Base-by-base conservation (phyloP, 2,797 vertebrate species). In the Peromyscus melanophrys region DNA sequence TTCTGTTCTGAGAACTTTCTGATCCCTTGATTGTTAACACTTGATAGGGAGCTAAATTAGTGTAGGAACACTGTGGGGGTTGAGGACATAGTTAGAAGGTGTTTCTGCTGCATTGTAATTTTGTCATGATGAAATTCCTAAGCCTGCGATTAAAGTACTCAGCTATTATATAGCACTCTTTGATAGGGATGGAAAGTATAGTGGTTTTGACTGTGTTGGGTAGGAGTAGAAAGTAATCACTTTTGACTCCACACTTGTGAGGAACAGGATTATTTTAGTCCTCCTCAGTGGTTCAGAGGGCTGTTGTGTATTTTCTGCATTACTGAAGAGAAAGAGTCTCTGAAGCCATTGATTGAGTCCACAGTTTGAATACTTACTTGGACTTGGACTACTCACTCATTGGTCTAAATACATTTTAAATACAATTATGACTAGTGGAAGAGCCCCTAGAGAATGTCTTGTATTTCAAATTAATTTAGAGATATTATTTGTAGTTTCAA, bases 321-420 rank as follows among this genome's bases (percentile, higher is more conserved):
- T 92, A 46, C 95, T 82, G 65, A 93, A 96, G 73, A 89, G 57
- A 85, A 96, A 76, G 59, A 96, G 63, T 96, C 57, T 43, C 46
- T 87, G 37, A 93, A 80, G 46, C 29, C 57, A 73, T 96, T 84
- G 46, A 73, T 96, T 89, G 55, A 34, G 49, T 73, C 81, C 73
- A 95, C 67, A 91, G 65, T 92, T 93, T 93, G 93, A 97, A 85
- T 88, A 91, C 82, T 73, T 95, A 94, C 89, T 80, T 95, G 80
- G 81, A 34, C 59, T 94, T 82, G 27, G 73, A 90, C 92, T 78
- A 31, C 84, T 89, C 67, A 71, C 63, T 95, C 93, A 95, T 85
- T 95, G 81, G 43, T 90, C 84, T 95, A 75, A 82, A 61, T 93
- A 61, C 88, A 89, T 95, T 95, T 80, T 89, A 77, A 76, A 73